Evolutionary conservation across 2,888 invertebrate species (phyloP), one percentile per base, ranked within the genome.

Genomic region (Cheilosia urbana): DNA sequence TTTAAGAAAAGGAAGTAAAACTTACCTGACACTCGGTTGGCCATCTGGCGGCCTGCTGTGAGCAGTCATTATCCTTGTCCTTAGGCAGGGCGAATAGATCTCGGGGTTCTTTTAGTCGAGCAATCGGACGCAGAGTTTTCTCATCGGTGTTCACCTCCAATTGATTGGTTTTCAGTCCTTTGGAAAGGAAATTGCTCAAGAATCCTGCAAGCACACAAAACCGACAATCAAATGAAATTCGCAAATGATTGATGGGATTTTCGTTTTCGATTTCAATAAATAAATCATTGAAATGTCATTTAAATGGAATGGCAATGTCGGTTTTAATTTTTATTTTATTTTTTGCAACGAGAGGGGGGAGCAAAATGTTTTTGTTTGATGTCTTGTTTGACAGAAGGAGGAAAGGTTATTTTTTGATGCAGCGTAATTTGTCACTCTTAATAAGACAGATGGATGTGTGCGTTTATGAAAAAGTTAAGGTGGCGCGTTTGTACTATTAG

Each of bases 1-100:
- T 40, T 15, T 1, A 27, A 30, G 1, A 55, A 24, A 21, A 40
- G 42, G 1, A 24, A 24, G 15, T 6, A 19, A 17, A n/a, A 88
- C 88, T 93, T 91, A 97, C 97, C 94, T 97, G 97, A 92, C 97
- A 97, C 93, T 97, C 97, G 55, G 96, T 95, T 21, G 97, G 97
- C 97, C 97, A 97, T 91, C 97, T 93, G 77, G 97, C 95, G 89
- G 96, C 95, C 93, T 97, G 97, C 89, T 95, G 95, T 68, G 95
- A 94, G 90, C 95, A 95, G 89, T 95, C 95, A 90, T 95, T 93
- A 88, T 92, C 92, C 90, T 91, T 92, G 91, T 95, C 95, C 90
- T 94, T 95, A 80, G 95, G 95, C 88, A 95, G 93, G 69, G 95
- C 95, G 92, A 95, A 96, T 78, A 96, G 93, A 90, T 96, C 96